Percentiles rank a stretch among this genome's conserved stretches.
phyloP scores from a whole-genome alignment of 2,113 vertebrate species.

The Pachyramphus minor region DNA sequence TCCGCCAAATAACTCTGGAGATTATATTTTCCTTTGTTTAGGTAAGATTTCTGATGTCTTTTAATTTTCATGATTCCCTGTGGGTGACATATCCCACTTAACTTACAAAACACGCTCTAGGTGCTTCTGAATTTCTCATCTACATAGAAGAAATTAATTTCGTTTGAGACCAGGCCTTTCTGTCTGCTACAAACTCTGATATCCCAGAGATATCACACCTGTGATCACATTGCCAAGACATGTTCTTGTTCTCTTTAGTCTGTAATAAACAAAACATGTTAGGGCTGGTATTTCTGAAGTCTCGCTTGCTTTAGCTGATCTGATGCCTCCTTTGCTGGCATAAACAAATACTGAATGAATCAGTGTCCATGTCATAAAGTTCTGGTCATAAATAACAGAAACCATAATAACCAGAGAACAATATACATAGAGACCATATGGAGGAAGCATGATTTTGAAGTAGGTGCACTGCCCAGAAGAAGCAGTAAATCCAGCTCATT shows the following conservation, averaged over 20 bases:
- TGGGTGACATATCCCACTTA: background rate
- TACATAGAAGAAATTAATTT: conserved; percentile 6
- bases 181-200: background rate
- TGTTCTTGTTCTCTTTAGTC: conserved; percentile 15
- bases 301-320: background rate
- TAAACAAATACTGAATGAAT: background rate
- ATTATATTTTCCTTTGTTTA: background rate
- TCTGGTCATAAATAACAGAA: conserved; percentile 2
- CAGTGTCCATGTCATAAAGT: background rate
- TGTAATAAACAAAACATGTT: conserved; percentile 35
- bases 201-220: conserved; percentile 20
- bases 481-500: background rate
- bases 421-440: background rate
- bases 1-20: background rate
- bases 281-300: conserved; percentile 17
- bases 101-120: background rate
- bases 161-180: background rate
- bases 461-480: background rate
- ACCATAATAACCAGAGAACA: background rate
- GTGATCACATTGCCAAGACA: conserved; percentile 20
- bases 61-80: background rate
- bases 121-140: background rate
- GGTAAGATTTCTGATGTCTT: background rate
- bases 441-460: background rate
- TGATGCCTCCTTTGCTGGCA: background rate